Conservation (phyloP, 2,888 invertebrate genomes). For the Idaea biselata region DNA sequence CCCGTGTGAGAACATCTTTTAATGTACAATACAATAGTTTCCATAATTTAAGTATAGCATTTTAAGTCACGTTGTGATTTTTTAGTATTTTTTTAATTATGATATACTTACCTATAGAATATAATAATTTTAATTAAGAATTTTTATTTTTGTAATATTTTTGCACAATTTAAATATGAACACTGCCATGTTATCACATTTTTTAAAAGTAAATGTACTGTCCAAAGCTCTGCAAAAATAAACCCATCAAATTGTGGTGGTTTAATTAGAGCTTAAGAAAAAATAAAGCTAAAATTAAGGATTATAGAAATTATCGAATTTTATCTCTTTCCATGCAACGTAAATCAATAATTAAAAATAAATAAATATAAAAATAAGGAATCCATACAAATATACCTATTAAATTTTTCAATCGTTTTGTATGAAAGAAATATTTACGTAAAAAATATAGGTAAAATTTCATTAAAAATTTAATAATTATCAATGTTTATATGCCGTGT, state of each 20-base stretch:
- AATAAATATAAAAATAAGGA: neutral
- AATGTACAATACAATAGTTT: slow-evolving; percentile 14
- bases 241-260: neutral
- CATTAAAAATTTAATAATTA: slow-evolving; percentile 19
- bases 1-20: slow-evolving; percentile 10
- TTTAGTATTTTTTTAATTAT: slow-evolving; percentile 51
- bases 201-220: neutral
- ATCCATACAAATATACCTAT: neutral
- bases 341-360: neutral
- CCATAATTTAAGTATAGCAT: slow-evolving; percentile 39
- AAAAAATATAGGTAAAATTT: slow-evolving; percentile 19
- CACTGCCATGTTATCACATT: slow-evolving; percentile 58
- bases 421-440: slow-evolving; percentile 27
- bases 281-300: neutral
- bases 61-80: slow-evolving; percentile 73
- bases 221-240: neutral
- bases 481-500: slow-evolving; percentile 33
- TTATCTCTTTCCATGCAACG: neutral
- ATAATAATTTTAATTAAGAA: slow-evolving; percentile 39
- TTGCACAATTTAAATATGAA: slow-evolving; percentile 35
- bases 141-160: slow-evolving; percentile 59
- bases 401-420: slow-evolving; percentile 14
- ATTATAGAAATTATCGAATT: neutral
- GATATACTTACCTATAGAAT: slow-evolving; percentile 1
- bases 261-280: neutral